Percentiles rank a stretch among this genome's conserved stretches.
These are phyloP conservation scores for Perizoma affinitatum DNA, from an alignment of 2,888 invertebrate genomes.

Conservation along the genomic window DNA sequence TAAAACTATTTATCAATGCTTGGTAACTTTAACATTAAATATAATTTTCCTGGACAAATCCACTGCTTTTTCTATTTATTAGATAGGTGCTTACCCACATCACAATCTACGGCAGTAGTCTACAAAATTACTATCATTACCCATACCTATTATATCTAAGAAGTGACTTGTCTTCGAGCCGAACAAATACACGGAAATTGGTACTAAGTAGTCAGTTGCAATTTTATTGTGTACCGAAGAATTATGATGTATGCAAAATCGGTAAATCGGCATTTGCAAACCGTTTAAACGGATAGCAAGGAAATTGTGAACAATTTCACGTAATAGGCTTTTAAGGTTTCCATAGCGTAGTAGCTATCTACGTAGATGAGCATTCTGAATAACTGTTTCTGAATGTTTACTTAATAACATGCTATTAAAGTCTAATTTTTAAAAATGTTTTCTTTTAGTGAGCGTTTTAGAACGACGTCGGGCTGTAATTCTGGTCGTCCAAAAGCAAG, in stretches of 20 bases:
- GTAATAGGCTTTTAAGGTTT: constrained; percentile 69
- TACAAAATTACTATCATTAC: constrained; percentile 36
- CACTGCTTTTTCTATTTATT: too few species aligned
- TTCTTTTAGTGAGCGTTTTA: too few species aligned
- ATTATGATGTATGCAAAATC: constrained; percentile 82
- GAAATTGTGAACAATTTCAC: constrained; percentile 80
- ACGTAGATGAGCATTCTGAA: constrained; percentile 19
- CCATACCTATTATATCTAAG: constrained; percentile 22
- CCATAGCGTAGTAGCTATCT: constrained; percentile 10
- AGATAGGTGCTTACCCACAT: background rate
- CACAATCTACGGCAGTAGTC: constrained; percentile 16
- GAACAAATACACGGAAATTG: constrained; percentile 65
- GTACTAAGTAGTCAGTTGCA: constrained; percentile 74
- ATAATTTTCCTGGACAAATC: too few species aligned
- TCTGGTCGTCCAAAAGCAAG: too few species aligned
- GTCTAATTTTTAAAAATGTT: too few species aligned
- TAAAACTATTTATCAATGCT: too few species aligned
- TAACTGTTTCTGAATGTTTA: constrained; percentile 7
- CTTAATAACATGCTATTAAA: too few species aligned
- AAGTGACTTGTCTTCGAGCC: constrained; percentile 42
- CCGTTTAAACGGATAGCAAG: constrained; percentile 75
- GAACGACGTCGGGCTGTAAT: too few species aligned
- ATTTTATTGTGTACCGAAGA: constrained; percentile 80
- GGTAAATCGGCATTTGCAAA: constrained; percentile 80
- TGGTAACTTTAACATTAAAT: too few species aligned